Base-by-base conservation (phyloP, 2,888 invertebrate species). In the Nymphalis polychloros region DNA sequence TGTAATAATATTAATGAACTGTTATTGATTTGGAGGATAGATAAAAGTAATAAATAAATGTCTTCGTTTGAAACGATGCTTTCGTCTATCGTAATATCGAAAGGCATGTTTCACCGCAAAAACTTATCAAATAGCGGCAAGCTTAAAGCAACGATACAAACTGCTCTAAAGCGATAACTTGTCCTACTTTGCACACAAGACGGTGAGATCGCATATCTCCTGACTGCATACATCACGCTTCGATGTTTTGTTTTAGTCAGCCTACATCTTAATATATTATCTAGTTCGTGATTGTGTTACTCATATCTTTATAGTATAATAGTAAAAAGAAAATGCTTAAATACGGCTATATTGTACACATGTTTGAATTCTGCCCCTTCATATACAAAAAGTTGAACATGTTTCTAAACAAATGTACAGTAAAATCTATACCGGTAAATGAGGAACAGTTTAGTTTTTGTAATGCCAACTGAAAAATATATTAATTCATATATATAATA, bases 101-200 rank as follows among this genome's bases (percentile, higher is more conserved):
- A 31, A 31, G 19, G 47, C 47, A 62, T 64, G 27, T 61, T 64
- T 64, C 52, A 65, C 71, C 72, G 71, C 67, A 74, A 70, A 76
- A 75, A 73, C 75, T 73, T 75, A 76, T 75, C 67, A 73, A 71
- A 72, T 73, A 70, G 73, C 76, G 67, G 73, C 72, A 71, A 66
- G 70, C 64, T 74, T 74, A 73, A 70, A 74, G 67, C 61, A 66
- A 57, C 62, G 73, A 73, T 73, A 71, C 73, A 73, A 73, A 73
- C 70, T 65, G 72, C 74, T 76, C 52, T 72, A 65, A 63, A 72
- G 59, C 70, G 76, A 73, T 76, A 77, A 72, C 67, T 75, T 72
- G 74, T 67, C 73, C 74, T 71, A 74, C 74, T 77, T 76, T 74
- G 74, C 68, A 67, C 59, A 72, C 72, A 67, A 67, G 64, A 69